phyloP scores from a whole-genome alignment of 2,888 invertebrate genomes.

The Nomada flava region DNA sequence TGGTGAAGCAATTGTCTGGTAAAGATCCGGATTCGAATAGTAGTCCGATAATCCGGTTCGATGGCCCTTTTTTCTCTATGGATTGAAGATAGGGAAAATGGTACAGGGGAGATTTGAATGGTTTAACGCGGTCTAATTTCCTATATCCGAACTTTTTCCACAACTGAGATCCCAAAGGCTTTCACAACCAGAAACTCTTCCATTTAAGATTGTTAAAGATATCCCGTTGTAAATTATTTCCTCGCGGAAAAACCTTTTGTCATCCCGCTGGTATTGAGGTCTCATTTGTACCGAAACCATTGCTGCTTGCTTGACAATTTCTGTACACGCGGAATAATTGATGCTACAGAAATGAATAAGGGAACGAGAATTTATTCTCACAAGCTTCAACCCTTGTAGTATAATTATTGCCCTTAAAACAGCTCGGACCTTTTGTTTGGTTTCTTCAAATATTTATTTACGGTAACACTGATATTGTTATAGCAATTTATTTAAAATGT shows the following conservation, averaged over 20 bases:
- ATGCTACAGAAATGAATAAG: too few species aligned
- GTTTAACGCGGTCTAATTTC: conserved; percentile 36
- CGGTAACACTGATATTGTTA: neutral
- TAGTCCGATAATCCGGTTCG: conserved; percentile 31
- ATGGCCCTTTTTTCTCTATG: conserved; percentile 5
- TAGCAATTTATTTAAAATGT: neutral
- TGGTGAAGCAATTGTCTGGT: conserved; percentile 32
- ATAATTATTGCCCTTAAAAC: neutral
- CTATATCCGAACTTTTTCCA: conserved; percentile 27
- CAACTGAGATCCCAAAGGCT: conserved; percentile 5
- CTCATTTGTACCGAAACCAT: neutral
- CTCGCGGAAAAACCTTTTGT: neutral
- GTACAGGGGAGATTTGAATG: conserved; percentile 28
- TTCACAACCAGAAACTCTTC: neutral
- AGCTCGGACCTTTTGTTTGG: neutral
- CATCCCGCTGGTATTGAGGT: neutral
- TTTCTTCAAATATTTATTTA: neutral
- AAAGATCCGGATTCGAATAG: conserved; percentile 31
- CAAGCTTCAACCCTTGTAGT: neutral
- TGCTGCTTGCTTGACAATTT: too few species aligned
- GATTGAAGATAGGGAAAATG: conserved; percentile 27
- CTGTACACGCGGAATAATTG: neutral
- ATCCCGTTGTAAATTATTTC: conserved; percentile 6
- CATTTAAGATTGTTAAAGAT: conserved; percentile 17
- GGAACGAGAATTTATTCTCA: neutral